Evolutionary conservation across 2,888 invertebrate genomes (phyloP), one percentile per base, ranked within the genome.

Genomic region (Shargacucullia verbasci): DNA sequence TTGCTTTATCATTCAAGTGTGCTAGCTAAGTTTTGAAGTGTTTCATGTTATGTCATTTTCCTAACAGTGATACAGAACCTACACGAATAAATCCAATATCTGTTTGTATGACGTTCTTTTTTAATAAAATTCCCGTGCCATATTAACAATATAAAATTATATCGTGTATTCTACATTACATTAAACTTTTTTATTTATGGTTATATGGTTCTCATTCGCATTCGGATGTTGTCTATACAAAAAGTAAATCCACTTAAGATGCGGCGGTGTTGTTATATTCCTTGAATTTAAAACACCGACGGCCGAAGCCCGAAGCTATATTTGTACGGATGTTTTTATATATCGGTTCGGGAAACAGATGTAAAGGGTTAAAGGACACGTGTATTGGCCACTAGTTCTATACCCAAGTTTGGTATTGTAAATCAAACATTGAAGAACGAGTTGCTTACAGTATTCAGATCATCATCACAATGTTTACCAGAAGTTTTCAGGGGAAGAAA

Each of bases 221-320:
- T 66, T 73, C 68, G 49, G 69, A 69, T 61, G 63, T 65, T 68
- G 62, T 72, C 62, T 66, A 70, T 70, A 78, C 70, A 75, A 73
- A 75, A 81, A 74, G 75, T 73, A 77, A 78, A 80, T 75, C 74
- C 76, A 75, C 80, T 76, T 76, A 70, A 71, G 70, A 66, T 59
- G 48, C 48, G 52, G 62, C 65, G 71, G 70, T 76, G 68, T 79
- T 76, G 72, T 66, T 62, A 45, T 68, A 73, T 73, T 73, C 70
- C 62, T 75, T 78, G 82, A 80, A 79, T 80, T 74, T 76, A 79
- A 79, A 81, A 74, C 75, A 71, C 48, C 68, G 53, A 35, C 66
- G 67, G 59, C 43, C 41, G 59, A 71, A 70, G 66, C 69, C 70
- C 61, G 37, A 45, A 34, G 59, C 39, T 60, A 25, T 50, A 34